Percentiles rank a stretch among this genome's conserved stretches.
phyloP scores from a whole-genome alignment of 2,797 vertebrate species.

The Podargus strigoides region DNA sequence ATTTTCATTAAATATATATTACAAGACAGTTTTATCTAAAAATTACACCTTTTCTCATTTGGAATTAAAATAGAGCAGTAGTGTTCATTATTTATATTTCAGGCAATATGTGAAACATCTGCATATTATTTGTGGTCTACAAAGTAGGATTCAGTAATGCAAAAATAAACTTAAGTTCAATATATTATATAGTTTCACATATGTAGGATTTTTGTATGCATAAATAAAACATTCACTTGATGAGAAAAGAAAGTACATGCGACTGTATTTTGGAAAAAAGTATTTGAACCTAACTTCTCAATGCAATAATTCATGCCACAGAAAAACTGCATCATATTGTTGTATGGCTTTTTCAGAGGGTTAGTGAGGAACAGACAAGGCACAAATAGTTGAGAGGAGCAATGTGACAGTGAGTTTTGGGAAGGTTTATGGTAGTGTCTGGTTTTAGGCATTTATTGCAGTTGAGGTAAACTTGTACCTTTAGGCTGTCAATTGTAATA shows the following conservation, averaged over 20 bases:
- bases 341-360: background rate
- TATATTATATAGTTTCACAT: background rate
- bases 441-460: background rate
- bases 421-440: background rate
- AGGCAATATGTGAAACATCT: background rate
- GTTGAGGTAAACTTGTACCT: background rate
- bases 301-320: background rate
- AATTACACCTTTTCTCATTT: background rate
- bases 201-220: background rate
- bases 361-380: background rate
- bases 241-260: background rate
- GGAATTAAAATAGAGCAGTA: background rate
- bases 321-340: background rate
- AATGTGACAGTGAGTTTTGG: background rate
- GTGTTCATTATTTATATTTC: background rate
- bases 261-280: background rate
- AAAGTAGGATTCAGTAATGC: background rate
- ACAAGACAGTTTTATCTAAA: background rate
- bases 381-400: background rate
- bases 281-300: background rate
- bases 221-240: background rate
- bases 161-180: background rate
- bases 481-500: background rate
- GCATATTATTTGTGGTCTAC: background rate
- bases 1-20: background rate